Conservation (phyloP, 1,140 invertebrate genomes). For the Cyclina sinensis region DNA sequence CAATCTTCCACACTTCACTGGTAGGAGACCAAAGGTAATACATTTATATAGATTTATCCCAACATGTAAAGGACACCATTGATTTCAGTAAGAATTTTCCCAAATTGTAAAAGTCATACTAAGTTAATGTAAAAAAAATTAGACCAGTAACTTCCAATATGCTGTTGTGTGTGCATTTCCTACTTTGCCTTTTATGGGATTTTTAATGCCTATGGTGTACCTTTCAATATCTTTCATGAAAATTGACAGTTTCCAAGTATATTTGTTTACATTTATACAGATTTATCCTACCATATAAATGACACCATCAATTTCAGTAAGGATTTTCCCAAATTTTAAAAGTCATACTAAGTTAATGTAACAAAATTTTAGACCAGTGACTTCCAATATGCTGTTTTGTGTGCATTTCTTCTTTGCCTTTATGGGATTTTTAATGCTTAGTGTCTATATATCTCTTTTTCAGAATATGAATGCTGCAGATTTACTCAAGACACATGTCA, state of each 20-base stretch:
- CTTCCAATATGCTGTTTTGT: too few relatives aligned
- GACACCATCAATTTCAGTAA: not conserved
- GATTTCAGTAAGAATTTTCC: not conserved
- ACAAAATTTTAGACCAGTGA: too few relatives aligned
- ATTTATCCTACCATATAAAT: not conserved
- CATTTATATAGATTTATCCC: not conserved
- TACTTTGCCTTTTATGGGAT: not conserved
- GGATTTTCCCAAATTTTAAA: not conserved
- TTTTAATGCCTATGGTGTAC: too few relatives aligned
- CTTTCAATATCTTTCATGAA: not conserved
- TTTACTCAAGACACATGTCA: too few relatives aligned
- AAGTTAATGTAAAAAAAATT: too few relatives aligned
- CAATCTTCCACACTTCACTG: slow-evolving; percentile 26
- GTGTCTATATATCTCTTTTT: not conserved
- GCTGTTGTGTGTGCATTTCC: too few relatives aligned
- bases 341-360: too few relatives aligned
- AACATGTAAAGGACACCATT: not conserved
- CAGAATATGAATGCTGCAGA: too few relatives aligned
- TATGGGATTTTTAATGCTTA: not conserved
- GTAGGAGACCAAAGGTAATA: slow-evolving; percentile 28
- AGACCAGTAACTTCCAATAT: too few relatives aligned
- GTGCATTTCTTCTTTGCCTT: not conserved
- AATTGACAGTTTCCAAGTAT: not conserved
- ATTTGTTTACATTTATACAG: not conserved
- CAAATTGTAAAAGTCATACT: not conserved